Evolutionary conservation across 2,888 invertebrate species (phyloP), one percentile per base, ranked within the genome.

Genomic region (Monopis laevigella): DNA sequence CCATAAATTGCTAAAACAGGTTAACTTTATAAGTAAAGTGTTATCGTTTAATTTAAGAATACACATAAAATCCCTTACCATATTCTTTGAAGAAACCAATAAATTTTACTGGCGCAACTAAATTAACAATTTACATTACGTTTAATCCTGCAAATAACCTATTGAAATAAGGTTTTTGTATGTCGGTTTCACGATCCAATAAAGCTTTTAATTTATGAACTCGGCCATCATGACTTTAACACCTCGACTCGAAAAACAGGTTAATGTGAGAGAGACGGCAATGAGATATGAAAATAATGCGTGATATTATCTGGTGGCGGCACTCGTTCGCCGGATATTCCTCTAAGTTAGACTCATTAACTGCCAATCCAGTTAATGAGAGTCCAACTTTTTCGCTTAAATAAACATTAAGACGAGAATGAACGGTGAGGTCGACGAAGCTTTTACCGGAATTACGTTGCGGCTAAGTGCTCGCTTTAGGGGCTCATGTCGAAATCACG

Each of bases 371-470:
- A 50, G 64, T 65, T 72, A 73, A 74, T 72, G 68, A 73, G 60
- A 58, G 57, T 59, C 59, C 59, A 73, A 72, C 57, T 72, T 72
- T 72, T 73, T 68, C 71, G 66, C 71, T 73, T 68, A 74, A 71
- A 74, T 69, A 71, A 72, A 72, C 71, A 73, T 73, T 69, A 70
- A 65, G 65, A 69, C 59, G 62, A 64, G 62, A 71, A 70, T 64
- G 63, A 59, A 66, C 62, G 60, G 55, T 51, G 54, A 51, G 57
- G 51, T 59, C 59, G 55, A 54, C 50, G 55, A 65, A 62, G 68
- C 71, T 73, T 74, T 75, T 74, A 72, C 67, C 59, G 67, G 65
- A 72, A 75, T 77, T 70, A 70, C 67, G 62, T 57, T 51, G 57
- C 53, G 58, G 65, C 60, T 64, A 70, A 74, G 66, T 69, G 65